These are phyloP conservation scores for Climacteris rufus DNA, from an alignment of 2,113 vertebrate species.

Conservation along the genomic window DNA sequence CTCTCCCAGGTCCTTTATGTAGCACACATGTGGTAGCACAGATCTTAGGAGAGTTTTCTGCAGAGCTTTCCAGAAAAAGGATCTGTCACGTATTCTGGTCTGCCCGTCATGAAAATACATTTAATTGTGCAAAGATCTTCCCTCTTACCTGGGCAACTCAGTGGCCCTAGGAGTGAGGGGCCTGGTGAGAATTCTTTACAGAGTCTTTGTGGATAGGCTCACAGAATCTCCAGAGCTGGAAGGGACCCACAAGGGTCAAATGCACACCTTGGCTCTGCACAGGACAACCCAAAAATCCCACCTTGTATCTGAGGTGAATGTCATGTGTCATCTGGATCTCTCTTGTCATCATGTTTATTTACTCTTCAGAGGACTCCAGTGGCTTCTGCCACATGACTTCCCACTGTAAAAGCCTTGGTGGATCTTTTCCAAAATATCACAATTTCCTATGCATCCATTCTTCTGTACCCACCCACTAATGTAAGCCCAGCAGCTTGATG, in stretches of 20 bases:
- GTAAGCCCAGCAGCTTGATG: not conserved
- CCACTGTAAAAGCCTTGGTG: not conserved
- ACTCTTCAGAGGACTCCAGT: not conserved
- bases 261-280: not conserved
- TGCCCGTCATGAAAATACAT: not conserved
- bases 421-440: not conserved
- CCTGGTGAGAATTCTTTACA: not conserved
- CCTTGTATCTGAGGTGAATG: not conserved
- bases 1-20: not conserved
- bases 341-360: not conserved
- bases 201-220: not conserved
- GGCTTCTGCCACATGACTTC: not conserved
- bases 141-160: not conserved
- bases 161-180: not conserved
- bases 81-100: not conserved
- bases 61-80: not conserved
- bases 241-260: not conserved
- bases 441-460: rapidly evolving
- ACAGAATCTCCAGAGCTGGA: not conserved
- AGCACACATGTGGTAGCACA: not conserved
- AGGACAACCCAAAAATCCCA: not conserved
- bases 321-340: not conserved
- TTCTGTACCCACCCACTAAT: not conserved
- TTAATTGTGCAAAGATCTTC: not conserved
- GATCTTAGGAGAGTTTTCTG: not conserved